A percentile compares a stretch with the other conserved stretches of the same genome.
Evolutionary conservation across 2,888 invertebrate genomes (phyloP).

Genomic region (Lasioglossum villosulum): DNA sequence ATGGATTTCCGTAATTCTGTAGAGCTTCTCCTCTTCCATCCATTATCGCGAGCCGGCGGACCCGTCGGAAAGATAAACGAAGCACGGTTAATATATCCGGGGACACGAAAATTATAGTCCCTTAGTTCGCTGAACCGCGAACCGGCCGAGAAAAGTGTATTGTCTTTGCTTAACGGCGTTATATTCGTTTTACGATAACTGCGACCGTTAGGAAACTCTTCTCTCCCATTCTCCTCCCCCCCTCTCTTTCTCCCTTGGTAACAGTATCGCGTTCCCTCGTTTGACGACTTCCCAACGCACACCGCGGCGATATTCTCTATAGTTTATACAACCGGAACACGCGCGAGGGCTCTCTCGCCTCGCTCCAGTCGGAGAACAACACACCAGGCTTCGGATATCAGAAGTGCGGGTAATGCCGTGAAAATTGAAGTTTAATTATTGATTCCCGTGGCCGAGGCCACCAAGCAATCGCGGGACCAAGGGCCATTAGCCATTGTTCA

Average conservation of each 20-base stretch:
- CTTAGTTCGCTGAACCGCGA: constrained; percentile 31
- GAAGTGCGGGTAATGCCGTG: background rate
- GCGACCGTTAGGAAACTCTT: constrained; percentile 26
- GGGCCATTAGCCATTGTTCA: background rate
- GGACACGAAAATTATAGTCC: constrained; percentile 51
- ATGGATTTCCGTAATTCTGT: constrained; percentile 44
- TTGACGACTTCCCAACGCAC: background rate
- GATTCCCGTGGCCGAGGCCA: background rate
- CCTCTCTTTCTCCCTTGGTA: background rate
- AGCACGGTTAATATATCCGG: constrained; percentile 47
- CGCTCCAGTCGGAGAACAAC: background rate
- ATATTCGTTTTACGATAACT: constrained; percentile 37
- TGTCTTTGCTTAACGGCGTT: constrained; percentile 37
- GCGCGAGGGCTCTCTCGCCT: background rate
- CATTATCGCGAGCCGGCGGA: constrained; percentile 43
- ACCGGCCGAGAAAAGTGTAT: constrained; percentile 32
- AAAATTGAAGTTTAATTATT: constrained; percentile 12
- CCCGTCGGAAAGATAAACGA: constrained; percentile 50
- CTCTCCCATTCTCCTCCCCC: background rate
- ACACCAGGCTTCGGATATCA: background rate
- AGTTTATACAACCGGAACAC: background rate
- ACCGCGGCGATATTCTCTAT: background rate
- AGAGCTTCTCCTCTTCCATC: constrained; percentile 25
- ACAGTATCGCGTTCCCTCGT: constrained; percentile 8
- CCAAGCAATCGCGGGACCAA: background rate